Percentiles rank a stretch among this genome's conserved stretches.
phyloP scores from a whole-genome alignment of 2,888 invertebrate genomes.

The Nomada fucata region DNA sequence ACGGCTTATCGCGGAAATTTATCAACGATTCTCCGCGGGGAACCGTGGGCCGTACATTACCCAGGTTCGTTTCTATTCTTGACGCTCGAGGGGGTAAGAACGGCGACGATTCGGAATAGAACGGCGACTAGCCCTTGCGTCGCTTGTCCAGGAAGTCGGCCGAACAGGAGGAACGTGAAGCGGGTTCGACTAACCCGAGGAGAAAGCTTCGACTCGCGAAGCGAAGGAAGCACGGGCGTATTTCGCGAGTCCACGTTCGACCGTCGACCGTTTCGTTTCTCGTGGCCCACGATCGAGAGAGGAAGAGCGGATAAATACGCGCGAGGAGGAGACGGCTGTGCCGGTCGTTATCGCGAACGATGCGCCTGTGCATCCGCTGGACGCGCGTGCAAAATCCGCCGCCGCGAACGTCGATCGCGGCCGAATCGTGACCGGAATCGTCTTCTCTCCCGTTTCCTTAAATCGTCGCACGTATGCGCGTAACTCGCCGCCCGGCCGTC shows the following conservation, averaged over 20 bases:
- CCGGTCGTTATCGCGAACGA: constrained; percentile 62
- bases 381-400: constrained; percentile 35
- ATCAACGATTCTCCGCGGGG: background rate
- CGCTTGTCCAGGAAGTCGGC: constrained; percentile 23
- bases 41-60: too few species aligned
- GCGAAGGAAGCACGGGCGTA: constrained; percentile 58
- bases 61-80: too few species aligned
- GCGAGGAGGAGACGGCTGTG: too few species aligned
- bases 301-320: constrained; percentile 61
- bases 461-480: background rate
- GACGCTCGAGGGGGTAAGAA: background rate
- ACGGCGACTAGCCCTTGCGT: background rate
- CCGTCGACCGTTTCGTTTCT: constrained; percentile 41
- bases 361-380: constrained; percentile 21
- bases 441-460: background rate
- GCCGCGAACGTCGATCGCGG: constrained; percentile 7
- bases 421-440: constrained; percentile 27
- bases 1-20: background rate
- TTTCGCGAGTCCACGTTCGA: constrained; percentile 37
- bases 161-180: constrained; percentile 56
- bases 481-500: background rate
- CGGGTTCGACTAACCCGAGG: constrained; percentile 74
- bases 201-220: constrained; percentile 70
- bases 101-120: background rate
- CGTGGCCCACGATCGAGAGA: constrained; percentile 48